A percentile compares a stretch with the other conserved stretches of the same genome.
phyloP scores from a whole-genome alignment of 2,797 vertebrate species.

The Poeciliopsis paucimaculata region DNA sequence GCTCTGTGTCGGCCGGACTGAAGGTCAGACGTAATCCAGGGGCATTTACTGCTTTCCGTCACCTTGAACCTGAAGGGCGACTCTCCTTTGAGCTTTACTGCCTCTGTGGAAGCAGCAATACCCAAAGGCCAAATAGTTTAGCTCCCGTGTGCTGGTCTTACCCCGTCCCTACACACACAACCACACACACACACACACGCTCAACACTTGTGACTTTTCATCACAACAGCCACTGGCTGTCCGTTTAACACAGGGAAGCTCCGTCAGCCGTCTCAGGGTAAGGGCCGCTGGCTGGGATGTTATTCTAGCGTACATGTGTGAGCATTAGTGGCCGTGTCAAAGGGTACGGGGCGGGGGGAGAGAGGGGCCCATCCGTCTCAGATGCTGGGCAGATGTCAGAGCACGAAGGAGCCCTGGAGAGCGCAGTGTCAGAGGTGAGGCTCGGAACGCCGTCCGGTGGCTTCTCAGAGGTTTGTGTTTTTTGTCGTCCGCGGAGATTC shows the following conservation, averaged over 20 bases:
- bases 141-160: conserved; percentile 25
- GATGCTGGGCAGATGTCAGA: conserved; percentile 61
- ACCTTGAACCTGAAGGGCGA: conserved; percentile 16
- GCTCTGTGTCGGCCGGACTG: background rate
- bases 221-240: conserved; percentile 62
- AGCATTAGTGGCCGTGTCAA: conserved; percentile 42
- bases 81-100: conserved; percentile 9
- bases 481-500: conserved; percentile 24
- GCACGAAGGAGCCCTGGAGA: conserved; percentile 28
- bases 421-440: conserved; percentile 40
- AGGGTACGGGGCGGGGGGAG: conserved; percentile 20
- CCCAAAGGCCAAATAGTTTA: conserved; percentile 46
- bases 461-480: conserved; percentile 62
- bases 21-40: background rate
- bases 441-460: conserved; percentile 33
- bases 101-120: conserved; percentile 2
- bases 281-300: conserved; percentile 50
- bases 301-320: conserved; percentile 47
- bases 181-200: conserved; percentile 26
- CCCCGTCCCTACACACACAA: conserved; percentile 20
- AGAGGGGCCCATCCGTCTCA: conserved; percentile 24
- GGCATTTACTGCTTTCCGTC: conserved; percentile 5
- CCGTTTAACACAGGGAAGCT: conserved; percentile 46
- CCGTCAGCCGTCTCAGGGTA: conserved; percentile 27
- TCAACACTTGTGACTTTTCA: conserved; percentile 78